Evolutionary conservation across 2,113 vertebrate genomes (phyloP).

Genomic region (Mustelus asterias): DNA sequence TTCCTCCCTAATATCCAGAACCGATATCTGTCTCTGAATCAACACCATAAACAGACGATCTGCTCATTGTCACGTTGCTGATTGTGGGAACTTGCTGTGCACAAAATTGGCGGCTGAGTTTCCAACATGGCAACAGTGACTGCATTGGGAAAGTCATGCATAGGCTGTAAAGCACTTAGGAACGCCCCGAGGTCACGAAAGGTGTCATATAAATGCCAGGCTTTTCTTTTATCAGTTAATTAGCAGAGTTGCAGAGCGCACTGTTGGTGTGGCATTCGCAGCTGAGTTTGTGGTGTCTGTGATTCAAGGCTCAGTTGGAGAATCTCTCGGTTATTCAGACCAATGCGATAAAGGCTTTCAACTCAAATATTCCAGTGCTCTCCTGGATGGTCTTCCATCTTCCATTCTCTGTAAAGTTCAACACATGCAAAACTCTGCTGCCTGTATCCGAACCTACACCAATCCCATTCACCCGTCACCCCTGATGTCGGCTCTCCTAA

Average conservation of each 20-base stretch:
- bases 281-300: not conserved
- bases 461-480: no score
- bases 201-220: not conserved
- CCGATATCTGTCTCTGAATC: not conserved
- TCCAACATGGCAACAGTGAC: not conserved
- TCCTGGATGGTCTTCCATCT: not conserved
- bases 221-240: not conserved
- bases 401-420: no score
- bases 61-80: not conserved
- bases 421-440: no score
- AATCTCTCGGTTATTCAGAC: not conserved
- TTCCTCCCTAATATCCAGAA: not conserved
- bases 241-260: not conserved
- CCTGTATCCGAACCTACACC: no score
- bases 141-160: not conserved
- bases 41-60: not conserved
- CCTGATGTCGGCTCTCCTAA: no score
- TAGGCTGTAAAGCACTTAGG: not conserved
- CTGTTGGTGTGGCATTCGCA: not conserved
- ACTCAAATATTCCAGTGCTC: not conserved
- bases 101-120: not conserved
- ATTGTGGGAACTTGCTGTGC: not conserved
- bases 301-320: not conserved
- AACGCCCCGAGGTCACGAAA: not conserved
- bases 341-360: no score